A percentile compares a stretch with the other conserved stretches of the same genome.
These are phyloP conservation scores for Zeus faber DNA, from an alignment of 2,113 vertebrate genomes.

Conservation along the genomic window DNA sequence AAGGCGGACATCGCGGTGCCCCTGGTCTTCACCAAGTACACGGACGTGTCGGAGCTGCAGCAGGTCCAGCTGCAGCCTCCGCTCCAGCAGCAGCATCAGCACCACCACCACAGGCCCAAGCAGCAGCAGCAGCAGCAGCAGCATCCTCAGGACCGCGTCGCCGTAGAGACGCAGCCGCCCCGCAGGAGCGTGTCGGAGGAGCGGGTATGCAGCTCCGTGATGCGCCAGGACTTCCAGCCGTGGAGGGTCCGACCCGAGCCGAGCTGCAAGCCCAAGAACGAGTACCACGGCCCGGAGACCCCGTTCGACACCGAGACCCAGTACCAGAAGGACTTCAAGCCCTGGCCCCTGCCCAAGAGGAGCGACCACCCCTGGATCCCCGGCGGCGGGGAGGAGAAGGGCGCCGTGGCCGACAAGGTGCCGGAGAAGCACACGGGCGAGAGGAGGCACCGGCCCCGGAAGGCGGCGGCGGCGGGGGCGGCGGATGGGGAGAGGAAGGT, in stretches of 20 bases:
- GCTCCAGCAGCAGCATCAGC: slow-evolving; percentile 37
- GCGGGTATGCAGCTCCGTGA: slow-evolving; percentile 82
- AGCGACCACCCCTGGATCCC: slow-evolving; percentile 96
- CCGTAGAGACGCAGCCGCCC: slow-evolving; percentile 49
- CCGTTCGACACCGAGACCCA: slow-evolving; percentile 92
- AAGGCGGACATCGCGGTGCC: slow-evolving; percentile 96
- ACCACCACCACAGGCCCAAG: no score
- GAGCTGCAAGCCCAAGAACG: slow-evolving; percentile 89
- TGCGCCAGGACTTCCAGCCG: slow-evolving; percentile 91
- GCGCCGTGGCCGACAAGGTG: slow-evolving; percentile 73
- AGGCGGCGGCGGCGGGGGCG: slow-evolving; percentile 36
- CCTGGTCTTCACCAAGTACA: slow-evolving; percentile 92
- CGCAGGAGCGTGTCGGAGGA: slow-evolving; percentile 65
- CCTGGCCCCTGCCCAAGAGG: slow-evolving; percentile 90
- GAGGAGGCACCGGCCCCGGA: background rate
- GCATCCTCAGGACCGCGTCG: no score
- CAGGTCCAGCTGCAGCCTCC: slow-evolving; percentile 73
- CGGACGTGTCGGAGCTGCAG: slow-evolving; percentile 87
- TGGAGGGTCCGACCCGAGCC: slow-evolving; percentile 92
- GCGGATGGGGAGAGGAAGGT: slow-evolving; percentile 54
- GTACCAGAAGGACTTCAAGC: slow-evolving; percentile 96
- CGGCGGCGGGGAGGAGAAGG: slow-evolving; percentile 75
- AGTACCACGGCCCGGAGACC: slow-evolving; percentile 88
- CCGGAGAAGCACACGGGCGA: slow-evolving; percentile 73
- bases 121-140: no score